Conservation (phyloP, 2,888 invertebrate species). For the Myopa tessellatipennis region DNA sequence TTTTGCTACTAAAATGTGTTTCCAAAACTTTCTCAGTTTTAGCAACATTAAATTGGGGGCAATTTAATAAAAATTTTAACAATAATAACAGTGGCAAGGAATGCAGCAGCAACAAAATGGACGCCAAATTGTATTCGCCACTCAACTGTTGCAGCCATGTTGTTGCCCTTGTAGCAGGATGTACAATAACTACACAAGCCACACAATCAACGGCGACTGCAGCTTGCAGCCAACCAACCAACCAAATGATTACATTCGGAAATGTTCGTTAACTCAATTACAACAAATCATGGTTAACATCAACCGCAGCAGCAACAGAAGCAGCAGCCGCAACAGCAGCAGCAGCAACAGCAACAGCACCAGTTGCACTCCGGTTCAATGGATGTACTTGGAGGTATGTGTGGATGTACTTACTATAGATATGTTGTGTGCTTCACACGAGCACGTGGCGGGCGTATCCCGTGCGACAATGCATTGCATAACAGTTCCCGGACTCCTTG, state of each 20-base stretch:
- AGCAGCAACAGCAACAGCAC: slow-evolving; percentile 21
- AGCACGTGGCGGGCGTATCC: slow-evolving; percentile 30
- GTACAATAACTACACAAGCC: background rate
- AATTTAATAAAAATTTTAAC: background rate
- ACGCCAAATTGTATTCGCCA: slow-evolving; percentile 49
- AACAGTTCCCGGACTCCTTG: no score
- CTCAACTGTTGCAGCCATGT: slow-evolving; percentile 55
- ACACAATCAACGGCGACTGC: background rate
- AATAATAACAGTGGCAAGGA: slow-evolving; percentile 24
- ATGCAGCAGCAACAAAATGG: slow-evolving; percentile 49
- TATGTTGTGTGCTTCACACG: background rate
- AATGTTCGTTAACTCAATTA: no score
- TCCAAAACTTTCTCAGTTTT: no score
- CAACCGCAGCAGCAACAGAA: background rate
- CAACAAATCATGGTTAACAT: no score
- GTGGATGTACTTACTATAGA: no score
- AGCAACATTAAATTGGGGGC: no score
- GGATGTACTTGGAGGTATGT: background rate
- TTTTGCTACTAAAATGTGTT: no score
- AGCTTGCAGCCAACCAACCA: no score
- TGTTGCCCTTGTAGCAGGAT: slow-evolving; percentile 26
- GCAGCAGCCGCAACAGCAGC: background rate
- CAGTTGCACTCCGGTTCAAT: slow-evolving; percentile 4
- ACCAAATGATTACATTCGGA: no score
- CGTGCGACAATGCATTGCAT: background rate